Percentiles rank a stretch among this genome's conserved stretches.
phyloP scores from a whole-genome alignment of 2,113 vertebrate species.

The Bos taurus region ARS-UCD2.0 NC_037329.1:34469501-34470000 shows the following conservation, averaged over 20 bases:
- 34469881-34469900: neutral
- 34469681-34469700: neutral
- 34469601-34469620: neutral
- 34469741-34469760: neutral
- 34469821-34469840: neutral
- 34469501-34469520: neutral
- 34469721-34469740: neutral
- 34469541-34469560: neutral
- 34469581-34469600: neutral
- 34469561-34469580: neutral
- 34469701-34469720: neutral
- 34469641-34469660: neutral
- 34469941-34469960: neutral
- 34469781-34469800: rapidly evolving
- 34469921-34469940: neutral
- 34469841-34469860: neutral
- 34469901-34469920: neutral
- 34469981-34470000: neutral
- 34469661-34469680: neutral
- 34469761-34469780: neutral
- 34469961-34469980: neutral
- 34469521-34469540: neutral
- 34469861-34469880: neutral
- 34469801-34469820: neutral
- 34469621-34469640: neutral